Base-by-base conservation (phyloP, 2,888 invertebrate species). In the Pyrrhia umbra region DNA sequence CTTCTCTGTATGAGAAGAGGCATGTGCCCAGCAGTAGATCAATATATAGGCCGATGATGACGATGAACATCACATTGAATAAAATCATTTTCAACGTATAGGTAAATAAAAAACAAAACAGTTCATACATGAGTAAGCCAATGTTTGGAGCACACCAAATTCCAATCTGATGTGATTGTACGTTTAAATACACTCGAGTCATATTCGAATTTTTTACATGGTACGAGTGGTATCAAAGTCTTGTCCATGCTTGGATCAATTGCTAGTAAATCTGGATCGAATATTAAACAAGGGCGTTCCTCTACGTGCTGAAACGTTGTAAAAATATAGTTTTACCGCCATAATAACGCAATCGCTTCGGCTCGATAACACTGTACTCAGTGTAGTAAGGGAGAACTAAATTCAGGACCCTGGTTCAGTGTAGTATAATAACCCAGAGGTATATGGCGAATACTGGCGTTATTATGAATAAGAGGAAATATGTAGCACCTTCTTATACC, bases 121-220 rank as follows among this genome's bases (percentile, higher is more conserved):
- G 18, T 76, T 85, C 90, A 27, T 81, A 95, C 91, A 81, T 96
- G 96, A 43, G 95, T 90, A 69, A 95, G 86, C 91, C 95, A 95
- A 80, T 95, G 95, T 46, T 92, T 92, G 6, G 94, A 92, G 83
- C 97, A 97, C 16, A 97, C 96, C 69, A 97, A 90, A 88, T 96
- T 85, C 96, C 96, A 96, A 87, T 97, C 96, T 0, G 96, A 96
- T 30, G 95, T 95, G 40, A 97, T 97, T 9, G 96, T 97, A 45
- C 96, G 95, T 37, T 84, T 89, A 83, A 97, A 96, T 40, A 95
- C 81, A 25, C 92, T 93, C 21, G 85, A 88, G 76, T 97, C 96
- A 79, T 96, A 97, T 51, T 94, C 91, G 85, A 93, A 92, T 52
- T 87, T 73, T 68, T 76, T 70, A 73, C 94, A 95, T 18, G 79